Base-by-base conservation (phyloP, 2,797 vertebrate species). In the Gymnothorax reevesii region DNA sequence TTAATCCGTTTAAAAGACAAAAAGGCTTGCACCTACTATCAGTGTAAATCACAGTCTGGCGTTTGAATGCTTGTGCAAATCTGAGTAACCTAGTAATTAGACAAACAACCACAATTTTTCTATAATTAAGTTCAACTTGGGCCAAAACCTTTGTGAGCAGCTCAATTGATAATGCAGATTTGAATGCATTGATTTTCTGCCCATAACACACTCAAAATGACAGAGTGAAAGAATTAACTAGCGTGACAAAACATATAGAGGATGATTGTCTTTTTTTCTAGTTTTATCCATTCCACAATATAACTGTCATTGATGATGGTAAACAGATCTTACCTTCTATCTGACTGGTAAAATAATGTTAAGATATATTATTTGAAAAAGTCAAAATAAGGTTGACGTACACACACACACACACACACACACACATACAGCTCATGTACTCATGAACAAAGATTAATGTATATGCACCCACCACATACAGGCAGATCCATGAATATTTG, bases 1-100 rank as follows among this genome's bases (percentile, higher is more conserved):
- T 60, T 87, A 87, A 83, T 75, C 80, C 82, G 10, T 87, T 82
- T 82, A 80, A 71, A 20, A 87, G 57, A 79, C n/a, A 79, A 49
- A 87, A 82, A 73, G 82, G 42, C 33, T 60, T 25, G 9, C 55
- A 82, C 25, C 57, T 49, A 60, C 84, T 77, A 79, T 87, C 57
- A 79, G 64, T 84, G 83, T 55, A 75, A 84, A 84, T 12, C 86
- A 79, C 20, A 33, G 69, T 79, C 83, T 60, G 85, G 42, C n/a
- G 9, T 83, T 62, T 66, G 13, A 54, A 71, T 52, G 80, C 55
- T 62, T 27, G 84, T 83, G 80, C 27, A 60, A 33, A n/a, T 42
- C n/a, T 49, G 57, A 15, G 84, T 87, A 71, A 80, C 49, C 69
- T 84, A 55, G 25, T 77, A 84, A 84, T 87, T 87, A 79, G 57